These are phyloP conservation scores for Alectura lathami DNA, from an alignment of 2,113 vertebrate genomes.

Conservation along the genomic window DNA sequence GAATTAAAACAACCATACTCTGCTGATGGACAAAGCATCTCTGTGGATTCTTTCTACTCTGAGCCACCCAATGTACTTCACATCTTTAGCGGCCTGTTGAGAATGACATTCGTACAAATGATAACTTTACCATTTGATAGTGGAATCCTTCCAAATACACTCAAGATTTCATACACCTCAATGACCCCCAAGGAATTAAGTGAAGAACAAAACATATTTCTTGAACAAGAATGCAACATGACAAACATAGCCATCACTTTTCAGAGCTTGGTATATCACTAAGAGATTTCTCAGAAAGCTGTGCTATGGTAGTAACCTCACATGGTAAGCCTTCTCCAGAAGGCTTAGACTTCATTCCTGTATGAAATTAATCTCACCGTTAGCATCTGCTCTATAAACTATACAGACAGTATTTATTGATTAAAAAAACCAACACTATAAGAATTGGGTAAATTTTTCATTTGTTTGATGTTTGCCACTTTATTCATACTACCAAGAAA, in stretches of 20 bases:
- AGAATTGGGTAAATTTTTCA: neutral
- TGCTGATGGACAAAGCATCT: neutral
- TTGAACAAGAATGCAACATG: slow-evolving; percentile 7
- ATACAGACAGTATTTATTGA: neutral
- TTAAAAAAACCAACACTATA: neutral
- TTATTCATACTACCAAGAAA: neutral
- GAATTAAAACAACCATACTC: neutral
- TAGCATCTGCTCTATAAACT: neutral
- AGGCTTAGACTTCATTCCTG: neutral
- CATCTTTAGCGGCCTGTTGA: neutral
- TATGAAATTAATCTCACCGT: neutral
- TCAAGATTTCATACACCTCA: neutral
- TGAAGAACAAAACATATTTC: neutral
- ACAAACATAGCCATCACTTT: slow-evolving; percentile 22
- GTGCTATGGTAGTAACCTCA: neutral
- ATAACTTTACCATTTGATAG: slow-evolving; percentile 30
- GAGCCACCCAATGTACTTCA: neutral
- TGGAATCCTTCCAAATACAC: slow-evolving; percentile 26
- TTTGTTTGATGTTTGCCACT: neutral
- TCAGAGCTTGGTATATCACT: neutral
- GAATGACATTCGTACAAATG: neutral
- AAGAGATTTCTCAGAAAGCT: neutral
- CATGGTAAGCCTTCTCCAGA: neutral
- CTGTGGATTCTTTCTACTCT: neutral
- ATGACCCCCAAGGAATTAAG: neutral